These are phyloP conservation scores for Dryobates pubescens DNA, from an alignment of 2,797 vertebrate species.

Conservation along the genomic window DNA sequence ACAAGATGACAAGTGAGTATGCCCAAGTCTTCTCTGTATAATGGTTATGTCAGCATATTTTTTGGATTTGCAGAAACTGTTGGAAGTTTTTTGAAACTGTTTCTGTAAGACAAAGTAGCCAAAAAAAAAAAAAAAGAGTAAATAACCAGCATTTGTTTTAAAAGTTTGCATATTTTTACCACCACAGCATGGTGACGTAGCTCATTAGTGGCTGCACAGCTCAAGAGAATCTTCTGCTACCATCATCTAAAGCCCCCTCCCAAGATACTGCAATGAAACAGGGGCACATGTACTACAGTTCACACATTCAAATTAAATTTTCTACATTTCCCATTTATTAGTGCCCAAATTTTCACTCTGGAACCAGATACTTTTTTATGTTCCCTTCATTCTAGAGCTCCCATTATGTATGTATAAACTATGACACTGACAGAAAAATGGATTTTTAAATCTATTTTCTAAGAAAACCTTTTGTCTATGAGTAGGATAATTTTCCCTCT, in stretches of 20 bases:
- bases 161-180: neutral
- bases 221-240: neutral
- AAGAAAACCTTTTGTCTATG: neutral
- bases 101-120: neutral
- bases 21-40: neutral
- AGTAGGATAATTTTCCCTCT: neutral
- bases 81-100: neutral
- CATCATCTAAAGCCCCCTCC: neutral
- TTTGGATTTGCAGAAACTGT: neutral
- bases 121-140: neutral
- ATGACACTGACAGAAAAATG: neutral
- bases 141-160: neutral
- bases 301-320: neutral
- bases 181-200: neutral
- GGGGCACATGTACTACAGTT: neutral
- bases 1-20: neutral
- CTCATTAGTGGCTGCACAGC: neutral
- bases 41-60: neutral
- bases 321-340: neutral
- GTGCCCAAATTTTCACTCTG: neutral
- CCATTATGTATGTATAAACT: neutral
- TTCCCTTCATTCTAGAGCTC: neutral
- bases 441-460: neutral
- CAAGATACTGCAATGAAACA: neutral
- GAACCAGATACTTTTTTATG: neutral